These are phyloP conservation scores for Hypomecis punctinalis DNA, from an alignment of 2,888 invertebrate species.

Conservation along the genomic window DNA sequence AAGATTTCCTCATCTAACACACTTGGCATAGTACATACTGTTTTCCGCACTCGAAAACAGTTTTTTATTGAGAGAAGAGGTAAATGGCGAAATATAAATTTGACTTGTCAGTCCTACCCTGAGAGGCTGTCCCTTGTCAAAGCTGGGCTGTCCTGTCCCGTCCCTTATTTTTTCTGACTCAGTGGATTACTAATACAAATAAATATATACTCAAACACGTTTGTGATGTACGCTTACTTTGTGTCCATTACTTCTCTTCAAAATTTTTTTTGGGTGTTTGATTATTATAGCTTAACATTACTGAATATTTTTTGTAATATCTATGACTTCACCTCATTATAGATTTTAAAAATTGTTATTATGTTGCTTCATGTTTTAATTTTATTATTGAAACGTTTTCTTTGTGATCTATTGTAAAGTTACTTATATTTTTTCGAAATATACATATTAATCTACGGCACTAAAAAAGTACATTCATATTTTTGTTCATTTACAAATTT, in stretches of 20 bases:
- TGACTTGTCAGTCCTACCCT: constrained; percentile 61
- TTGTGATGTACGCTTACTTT: constrained; percentile 21
- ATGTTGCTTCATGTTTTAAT: too few relatives aligned
- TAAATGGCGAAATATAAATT: constrained; percentile 58
- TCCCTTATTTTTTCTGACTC: constrained; percentile 61
- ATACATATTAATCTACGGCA: too few relatives aligned
- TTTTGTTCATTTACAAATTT: too few relatives aligned
- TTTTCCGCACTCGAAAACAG: constrained; percentile 26
- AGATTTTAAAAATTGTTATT: too few relatives aligned
- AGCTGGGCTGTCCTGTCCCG: constrained; percentile 50
- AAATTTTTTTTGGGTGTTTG: neutral
- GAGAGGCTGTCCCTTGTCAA: constrained; percentile 62
- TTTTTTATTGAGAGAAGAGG: constrained; percentile 38
- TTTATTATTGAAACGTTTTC: too few relatives aligned
- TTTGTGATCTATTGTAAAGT: too few relatives aligned
- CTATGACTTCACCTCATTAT: too few relatives aligned
- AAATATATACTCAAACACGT: constrained; percentile 18
- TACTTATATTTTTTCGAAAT: too few relatives aligned
- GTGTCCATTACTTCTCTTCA: constrained; percentile 5
- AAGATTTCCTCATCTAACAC: constrained; percentile 7
- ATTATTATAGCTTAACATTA: too few relatives aligned
- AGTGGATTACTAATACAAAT: constrained; percentile 49
- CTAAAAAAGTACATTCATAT: too few relatives aligned
- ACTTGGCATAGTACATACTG: constrained; percentile 13
- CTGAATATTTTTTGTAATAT: too few relatives aligned